These are phyloP conservation scores for Ylistrum balloti DNA, from an alignment of 1,140 invertebrate species.

Conservation along the genomic window DNA sequence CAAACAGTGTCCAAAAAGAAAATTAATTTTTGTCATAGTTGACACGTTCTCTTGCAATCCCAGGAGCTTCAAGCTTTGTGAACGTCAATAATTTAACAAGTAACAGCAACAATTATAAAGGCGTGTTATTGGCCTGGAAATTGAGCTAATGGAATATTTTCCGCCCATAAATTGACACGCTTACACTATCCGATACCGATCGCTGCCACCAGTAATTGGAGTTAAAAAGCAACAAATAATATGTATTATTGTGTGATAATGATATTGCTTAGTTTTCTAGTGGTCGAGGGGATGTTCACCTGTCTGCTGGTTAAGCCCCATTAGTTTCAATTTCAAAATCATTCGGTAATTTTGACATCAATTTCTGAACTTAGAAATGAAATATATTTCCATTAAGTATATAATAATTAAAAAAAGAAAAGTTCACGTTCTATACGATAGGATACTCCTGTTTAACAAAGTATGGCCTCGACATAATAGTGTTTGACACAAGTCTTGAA, in stretches of 20 bases:
- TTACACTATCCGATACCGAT: background rate
- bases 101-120: background rate
- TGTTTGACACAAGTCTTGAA: background rate
- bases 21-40: background rate
- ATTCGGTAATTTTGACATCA: background rate
- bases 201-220: background rate
- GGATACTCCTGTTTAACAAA: background rate
- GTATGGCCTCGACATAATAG: background rate
- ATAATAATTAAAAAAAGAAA: background rate
- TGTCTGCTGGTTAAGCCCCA: background rate
- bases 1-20: background rate
- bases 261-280: background rate
- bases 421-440: background rate
- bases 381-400: too few species aligned
- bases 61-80: background rate
- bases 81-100: background rate
- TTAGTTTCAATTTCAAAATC: conserved; percentile 26
- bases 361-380: too few species aligned
- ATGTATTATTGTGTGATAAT: conserved; percentile 1
- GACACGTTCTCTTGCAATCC: background rate
- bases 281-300: background rate
- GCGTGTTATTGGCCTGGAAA: conserved; percentile 12
- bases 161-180: background rate
- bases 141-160: background rate
- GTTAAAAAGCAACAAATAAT: background rate